Conservation (phyloP, 2,888 invertebrate genomes). For the Lycia hirtaria region DNA sequence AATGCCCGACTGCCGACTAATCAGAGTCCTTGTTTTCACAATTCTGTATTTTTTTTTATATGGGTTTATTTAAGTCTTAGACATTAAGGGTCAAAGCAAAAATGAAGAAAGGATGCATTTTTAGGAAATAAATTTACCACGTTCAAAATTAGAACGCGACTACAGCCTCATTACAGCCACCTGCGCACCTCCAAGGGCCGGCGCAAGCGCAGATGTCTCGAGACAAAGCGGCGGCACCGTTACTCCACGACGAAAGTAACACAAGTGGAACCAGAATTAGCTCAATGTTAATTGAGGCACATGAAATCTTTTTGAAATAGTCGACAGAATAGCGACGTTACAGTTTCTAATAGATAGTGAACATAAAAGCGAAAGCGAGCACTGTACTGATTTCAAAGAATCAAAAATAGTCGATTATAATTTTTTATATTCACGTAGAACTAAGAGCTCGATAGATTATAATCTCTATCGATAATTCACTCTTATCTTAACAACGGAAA, state of each 20-base stretch:
- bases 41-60: too few species aligned
- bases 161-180: conserved; percentile 5
- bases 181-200: conserved; percentile 18
- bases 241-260: conserved; percentile 74
- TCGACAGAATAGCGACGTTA: conserved; percentile 16
- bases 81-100: background rate
- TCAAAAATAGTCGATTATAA: background rate
- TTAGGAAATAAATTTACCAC: background rate
- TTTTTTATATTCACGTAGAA: conserved; percentile 3
- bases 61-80: too few species aligned
- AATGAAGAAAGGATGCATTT: background rate
- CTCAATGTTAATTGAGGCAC: conserved; percentile 68
- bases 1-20: too few species aligned
- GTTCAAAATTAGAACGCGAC: background rate
- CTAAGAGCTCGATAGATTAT: background rate
- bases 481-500: too few species aligned
- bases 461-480: background rate
- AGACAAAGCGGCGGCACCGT: conserved; percentile 72
- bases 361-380: conserved; percentile 2
- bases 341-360: conserved; percentile 8
- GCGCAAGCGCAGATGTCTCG: conserved; percentile 21
- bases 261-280: conserved; percentile 74
- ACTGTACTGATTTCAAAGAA: background rate
- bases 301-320: conserved; percentile 53
- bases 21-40: too few species aligned